These are phyloP conservation scores for Grus americana DNA, from an alignment of 2,113 vertebrate genomes.

Conservation along the genomic window DNA sequence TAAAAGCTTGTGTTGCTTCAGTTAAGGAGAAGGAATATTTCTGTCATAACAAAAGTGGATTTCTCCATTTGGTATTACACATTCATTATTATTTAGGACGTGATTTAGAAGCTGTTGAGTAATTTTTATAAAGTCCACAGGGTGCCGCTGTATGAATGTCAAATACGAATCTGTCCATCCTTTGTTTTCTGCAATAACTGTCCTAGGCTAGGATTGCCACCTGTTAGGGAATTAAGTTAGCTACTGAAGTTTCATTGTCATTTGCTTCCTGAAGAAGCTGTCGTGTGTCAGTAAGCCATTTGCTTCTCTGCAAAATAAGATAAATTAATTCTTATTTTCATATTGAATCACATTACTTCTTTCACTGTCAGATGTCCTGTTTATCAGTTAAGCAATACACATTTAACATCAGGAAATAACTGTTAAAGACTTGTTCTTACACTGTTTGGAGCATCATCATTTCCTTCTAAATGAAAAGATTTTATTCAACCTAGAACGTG, in stretches of 20 bases:
- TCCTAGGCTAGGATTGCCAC: neutral
- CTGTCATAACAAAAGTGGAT: neutral
- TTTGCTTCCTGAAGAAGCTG: neutral
- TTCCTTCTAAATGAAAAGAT: neutral
- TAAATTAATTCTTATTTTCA: neutral
- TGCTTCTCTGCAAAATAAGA: neutral
- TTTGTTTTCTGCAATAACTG: neutral
- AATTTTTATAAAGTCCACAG: neutral
- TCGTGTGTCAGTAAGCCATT: neutral
- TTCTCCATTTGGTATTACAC: neutral
- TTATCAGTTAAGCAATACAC: neutral
- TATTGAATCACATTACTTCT: neutral
- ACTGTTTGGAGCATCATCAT: neutral
- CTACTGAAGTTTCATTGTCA: neutral
- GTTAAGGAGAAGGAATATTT: neutral
- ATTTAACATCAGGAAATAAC: neutral
- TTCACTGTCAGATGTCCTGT: neutral
- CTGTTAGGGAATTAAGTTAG: neutral
- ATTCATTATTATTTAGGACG: neutral
- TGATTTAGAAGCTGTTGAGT: neutral
- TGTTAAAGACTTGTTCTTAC: neutral
- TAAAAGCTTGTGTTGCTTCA: neutral
- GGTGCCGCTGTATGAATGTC: neutral
- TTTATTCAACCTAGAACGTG: neutral
- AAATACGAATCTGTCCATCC: neutral